Conservation (phyloP, 2,113 vertebrate species). For the Cottus gobio region DNA sequence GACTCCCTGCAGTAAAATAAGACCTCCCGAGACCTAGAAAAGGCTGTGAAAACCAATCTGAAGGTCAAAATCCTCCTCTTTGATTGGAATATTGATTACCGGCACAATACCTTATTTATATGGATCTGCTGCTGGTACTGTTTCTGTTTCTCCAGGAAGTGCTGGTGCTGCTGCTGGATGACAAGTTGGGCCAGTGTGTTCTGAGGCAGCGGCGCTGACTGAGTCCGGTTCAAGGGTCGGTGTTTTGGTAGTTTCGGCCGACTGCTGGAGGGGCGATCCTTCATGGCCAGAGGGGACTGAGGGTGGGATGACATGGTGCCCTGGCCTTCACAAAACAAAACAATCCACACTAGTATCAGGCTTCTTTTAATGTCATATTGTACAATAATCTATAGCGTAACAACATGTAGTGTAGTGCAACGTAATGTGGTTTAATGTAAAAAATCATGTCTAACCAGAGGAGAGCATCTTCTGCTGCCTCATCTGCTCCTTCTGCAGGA, state of each 20-base stretch:
- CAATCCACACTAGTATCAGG: background rate
- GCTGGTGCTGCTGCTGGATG: conserved; percentile 98
- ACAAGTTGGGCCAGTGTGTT: conserved; percentile 96
- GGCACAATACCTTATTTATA: conserved; percentile 93
- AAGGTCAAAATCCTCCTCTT: conserved; percentile 47
- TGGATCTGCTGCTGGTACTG: conserved; percentile 97
- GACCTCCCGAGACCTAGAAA: conserved; percentile 41
- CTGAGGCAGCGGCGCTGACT: conserved; percentile 97
- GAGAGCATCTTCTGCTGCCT: conserved; percentile 95
- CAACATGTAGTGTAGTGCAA: background rate
- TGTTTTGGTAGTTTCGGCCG: conserved; percentile 95
- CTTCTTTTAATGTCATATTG: background rate
- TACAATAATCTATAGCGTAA: background rate
- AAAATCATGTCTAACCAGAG: conserved; percentile 83
- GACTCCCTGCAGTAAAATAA: conserved; percentile 58
- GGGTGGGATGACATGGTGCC: conserved; percentile 89
- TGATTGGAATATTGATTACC: conserved; percentile 47
- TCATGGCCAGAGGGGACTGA: conserved; percentile 91
- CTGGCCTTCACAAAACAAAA: conserved; percentile 73
- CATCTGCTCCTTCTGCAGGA: conserved; percentile 97
- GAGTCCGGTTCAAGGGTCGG: conserved; percentile 94
- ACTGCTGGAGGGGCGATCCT: conserved; percentile 88
- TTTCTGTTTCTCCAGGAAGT: conserved; percentile 98
- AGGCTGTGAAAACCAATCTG: conserved; percentile 41
- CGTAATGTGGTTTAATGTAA: background rate